Conservation (phyloP, 2,888 invertebrate species). For the Nomada fabriciana region DNA sequence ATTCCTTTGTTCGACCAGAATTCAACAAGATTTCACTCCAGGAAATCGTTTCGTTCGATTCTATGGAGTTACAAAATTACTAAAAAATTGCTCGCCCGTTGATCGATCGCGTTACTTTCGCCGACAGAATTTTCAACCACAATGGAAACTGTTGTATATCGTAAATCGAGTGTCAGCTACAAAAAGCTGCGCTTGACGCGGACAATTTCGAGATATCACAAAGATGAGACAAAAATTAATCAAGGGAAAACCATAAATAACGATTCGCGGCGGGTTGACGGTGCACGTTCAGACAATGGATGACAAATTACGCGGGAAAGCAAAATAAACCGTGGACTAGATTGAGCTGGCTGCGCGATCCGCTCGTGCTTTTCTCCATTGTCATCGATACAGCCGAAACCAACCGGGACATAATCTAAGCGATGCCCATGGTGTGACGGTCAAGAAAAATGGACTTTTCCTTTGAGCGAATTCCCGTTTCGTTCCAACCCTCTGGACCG, state of each 20-base stretch:
- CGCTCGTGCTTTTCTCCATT: constrained; percentile 65
- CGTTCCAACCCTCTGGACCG: constrained; percentile 12
- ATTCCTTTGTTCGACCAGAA: background rate
- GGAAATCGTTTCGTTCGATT: background rate
- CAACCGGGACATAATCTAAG: constrained; percentile 69
- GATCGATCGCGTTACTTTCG: background rate
- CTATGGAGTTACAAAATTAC: background rate
- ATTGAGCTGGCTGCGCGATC: constrained; percentile 74
- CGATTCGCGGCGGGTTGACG: constrained; percentile 68
- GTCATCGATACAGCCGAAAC: constrained; percentile 74
- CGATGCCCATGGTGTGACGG: constrained; percentile 57
- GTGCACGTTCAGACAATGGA: constrained; percentile 78
- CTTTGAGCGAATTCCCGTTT: constrained; percentile 40
- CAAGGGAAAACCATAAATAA: constrained; percentile 81
- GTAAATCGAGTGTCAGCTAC: constrained; percentile 45
- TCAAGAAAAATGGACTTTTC: constrained; percentile 75
- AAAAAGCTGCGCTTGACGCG: constrained; percentile 37
- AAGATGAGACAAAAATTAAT: constrained; percentile 77
- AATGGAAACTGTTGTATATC: constrained; percentile 42
- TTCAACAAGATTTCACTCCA: background rate
- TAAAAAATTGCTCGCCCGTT: background rate
- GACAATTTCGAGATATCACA: constrained; percentile 62
- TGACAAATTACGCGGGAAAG: constrained; percentile 80
- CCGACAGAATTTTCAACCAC: background rate
- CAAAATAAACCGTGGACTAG: constrained; percentile 78